Evolutionary conservation across 2,113 vertebrate genomes (phyloP).

Genomic region (Rhinolophus sinicus): DNA sequence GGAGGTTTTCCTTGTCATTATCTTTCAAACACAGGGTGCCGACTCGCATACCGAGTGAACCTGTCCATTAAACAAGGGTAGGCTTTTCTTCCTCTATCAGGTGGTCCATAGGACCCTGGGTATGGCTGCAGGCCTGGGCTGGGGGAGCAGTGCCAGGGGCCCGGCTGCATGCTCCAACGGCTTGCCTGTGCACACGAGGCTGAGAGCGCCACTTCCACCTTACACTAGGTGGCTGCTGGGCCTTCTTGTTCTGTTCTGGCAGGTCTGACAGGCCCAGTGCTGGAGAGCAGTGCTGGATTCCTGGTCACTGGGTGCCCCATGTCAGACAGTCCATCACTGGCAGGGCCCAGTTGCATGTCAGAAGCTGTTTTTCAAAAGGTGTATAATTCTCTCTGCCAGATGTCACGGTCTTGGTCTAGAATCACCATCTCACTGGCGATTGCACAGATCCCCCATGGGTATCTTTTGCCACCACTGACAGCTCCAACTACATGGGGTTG

Average conservation of each 20-base stretch:
- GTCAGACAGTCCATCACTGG: not conserved
- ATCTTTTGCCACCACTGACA: not conserved
- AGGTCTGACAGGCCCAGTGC: not conserved
- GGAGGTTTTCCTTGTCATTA: not conserved
- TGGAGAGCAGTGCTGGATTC: not conserved
- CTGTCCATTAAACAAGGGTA: no score
- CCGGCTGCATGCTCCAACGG: no score
- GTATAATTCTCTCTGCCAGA: not conserved
- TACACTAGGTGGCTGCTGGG: rapidly evolving
- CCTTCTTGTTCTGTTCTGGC: not conserved
- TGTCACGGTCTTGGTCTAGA: not conserved
- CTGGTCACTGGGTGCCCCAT: not conserved
- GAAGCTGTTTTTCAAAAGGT: not conserved
- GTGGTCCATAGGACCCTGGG: no score
- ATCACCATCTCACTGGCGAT: not conserved
- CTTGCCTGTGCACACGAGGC: no score
- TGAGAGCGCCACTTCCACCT: not conserved
- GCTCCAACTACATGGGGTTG: rapidly evolving
- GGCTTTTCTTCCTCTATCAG: not conserved
- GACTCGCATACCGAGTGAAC: no score
- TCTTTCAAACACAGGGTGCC: not conserved
- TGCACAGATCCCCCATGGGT: not conserved
- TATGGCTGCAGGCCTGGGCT: not conserved
- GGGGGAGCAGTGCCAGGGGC: no score
- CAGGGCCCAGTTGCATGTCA: not conserved